Percentiles rank a stretch among this genome's conserved stretches.
phyloP scores from a whole-genome alignment of 1,140 invertebrate species.

The Apis florea region DNA sequence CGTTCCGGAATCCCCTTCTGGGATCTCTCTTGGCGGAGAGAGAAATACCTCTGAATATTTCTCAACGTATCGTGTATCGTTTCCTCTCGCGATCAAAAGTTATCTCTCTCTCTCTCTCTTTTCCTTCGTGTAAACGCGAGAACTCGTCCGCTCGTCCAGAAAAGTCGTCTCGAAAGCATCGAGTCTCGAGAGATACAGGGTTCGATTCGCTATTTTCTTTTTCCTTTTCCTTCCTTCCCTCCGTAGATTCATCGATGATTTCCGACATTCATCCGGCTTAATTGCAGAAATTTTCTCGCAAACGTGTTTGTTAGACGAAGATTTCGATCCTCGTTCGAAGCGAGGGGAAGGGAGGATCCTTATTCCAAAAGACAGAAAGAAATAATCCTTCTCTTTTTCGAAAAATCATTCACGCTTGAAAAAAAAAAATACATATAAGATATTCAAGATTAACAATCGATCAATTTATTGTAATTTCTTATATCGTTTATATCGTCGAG shows the following conservation, averaged over 20 bases:
- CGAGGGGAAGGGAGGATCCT: too few species aligned
- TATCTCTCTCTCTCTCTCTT: background rate
- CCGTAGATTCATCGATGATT: background rate
- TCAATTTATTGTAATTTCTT: too few species aligned
- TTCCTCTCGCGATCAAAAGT: conserved; percentile 30
- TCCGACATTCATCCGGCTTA: conserved; percentile 6
- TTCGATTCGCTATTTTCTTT: conserved; percentile 5
- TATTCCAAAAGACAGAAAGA: too few species aligned
- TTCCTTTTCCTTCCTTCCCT: too few species aligned
- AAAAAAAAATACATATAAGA: too few species aligned
- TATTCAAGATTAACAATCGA: too few species aligned
- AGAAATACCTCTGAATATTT: background rate
- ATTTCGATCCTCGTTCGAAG: background rate
- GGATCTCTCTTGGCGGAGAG: background rate
- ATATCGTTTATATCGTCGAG: too few species aligned
- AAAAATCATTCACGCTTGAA: too few species aligned
- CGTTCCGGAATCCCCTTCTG: background rate
- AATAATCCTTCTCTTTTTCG: too few species aligned
- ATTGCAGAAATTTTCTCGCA: background rate
- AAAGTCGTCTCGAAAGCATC: background rate
- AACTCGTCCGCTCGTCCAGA: conserved; percentile 6
- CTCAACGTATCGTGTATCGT: background rate
- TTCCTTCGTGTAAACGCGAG: conserved; percentile 34
- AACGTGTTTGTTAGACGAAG: background rate
- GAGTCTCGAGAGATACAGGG: background rate